These are phyloP conservation scores for Aproaerema taeniolella DNA, from an alignment of 2,888 invertebrate genomes.

Conservation along the genomic window DNA sequence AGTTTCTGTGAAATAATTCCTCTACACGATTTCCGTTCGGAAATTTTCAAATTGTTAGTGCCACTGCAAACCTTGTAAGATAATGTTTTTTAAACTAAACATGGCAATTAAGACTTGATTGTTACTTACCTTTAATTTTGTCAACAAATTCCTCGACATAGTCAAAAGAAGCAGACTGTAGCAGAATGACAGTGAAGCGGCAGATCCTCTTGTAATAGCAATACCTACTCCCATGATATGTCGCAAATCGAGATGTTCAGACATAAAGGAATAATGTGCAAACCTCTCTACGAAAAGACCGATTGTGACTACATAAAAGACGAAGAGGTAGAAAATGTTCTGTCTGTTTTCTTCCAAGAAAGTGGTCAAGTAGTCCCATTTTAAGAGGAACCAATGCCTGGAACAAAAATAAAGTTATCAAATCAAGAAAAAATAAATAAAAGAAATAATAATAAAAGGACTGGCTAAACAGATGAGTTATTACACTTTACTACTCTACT, in stretches of 20 bases:
- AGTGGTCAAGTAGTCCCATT: conserved; percentile 92
- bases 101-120: too few relatives aligned
- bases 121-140: conserved; percentile 89
- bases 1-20: too few relatives aligned
- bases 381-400: conserved; percentile 83
- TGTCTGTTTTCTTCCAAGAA: conserved; percentile 97
- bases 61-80: background rate
- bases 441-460: background rate
- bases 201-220: conserved; percentile 95
- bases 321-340: conserved; percentile 95
- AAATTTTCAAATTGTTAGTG: too few relatives aligned
- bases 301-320: conserved; percentile 96
- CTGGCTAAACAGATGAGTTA: too few relatives aligned
- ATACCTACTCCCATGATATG: conserved; percentile 99
- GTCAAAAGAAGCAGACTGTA: conserved; percentile 94
- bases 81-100: too few relatives aligned
- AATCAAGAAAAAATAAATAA: background rate
- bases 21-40: too few relatives aligned
- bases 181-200: conserved; percentile 95
- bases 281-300: conserved; percentile 96
- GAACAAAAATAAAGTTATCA: conserved; percentile 19
- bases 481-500: too few relatives aligned
- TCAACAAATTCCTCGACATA: conserved; percentile 94
- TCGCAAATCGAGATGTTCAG: conserved; percentile 94
- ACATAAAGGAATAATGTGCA: conserved; percentile 97